Conservation (phyloP, 2,113 vertebrate species). For the Natator depressus region DNA sequence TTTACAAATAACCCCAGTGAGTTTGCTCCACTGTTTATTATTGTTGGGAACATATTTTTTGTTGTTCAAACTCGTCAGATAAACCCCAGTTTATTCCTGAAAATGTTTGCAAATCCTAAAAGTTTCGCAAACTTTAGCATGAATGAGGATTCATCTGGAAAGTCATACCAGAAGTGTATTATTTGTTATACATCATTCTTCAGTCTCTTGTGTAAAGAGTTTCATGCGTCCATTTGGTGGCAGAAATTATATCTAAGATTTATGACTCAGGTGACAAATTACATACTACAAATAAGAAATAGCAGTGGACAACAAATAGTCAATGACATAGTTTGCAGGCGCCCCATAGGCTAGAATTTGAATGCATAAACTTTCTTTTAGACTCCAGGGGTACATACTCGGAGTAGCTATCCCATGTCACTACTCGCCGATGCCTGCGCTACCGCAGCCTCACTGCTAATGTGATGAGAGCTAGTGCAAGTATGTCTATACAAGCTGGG, state of each 20-base stretch:
- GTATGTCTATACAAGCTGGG: too few relatives aligned
- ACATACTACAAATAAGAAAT: slow-evolving; percentile 21
- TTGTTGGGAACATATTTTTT: slow-evolving; percentile 18
- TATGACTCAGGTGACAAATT: slow-evolving; percentile 38
- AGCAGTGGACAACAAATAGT: slow-evolving; percentile 36
- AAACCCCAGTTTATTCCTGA: slow-evolving; percentile 5
- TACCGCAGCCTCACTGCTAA: not conserved
- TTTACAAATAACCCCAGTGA: not conserved
- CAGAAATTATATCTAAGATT: slow-evolving; percentile 40
- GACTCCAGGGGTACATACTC: not conserved
- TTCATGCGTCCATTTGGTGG: slow-evolving; percentile 41
- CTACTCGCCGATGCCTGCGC: accelerated
- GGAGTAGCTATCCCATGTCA: not conserved
- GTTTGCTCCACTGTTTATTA: not conserved
- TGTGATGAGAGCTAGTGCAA: not conserved
- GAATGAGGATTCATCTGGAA: slow-evolving; percentile 26
- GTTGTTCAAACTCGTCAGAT: not conserved
- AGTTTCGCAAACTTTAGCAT: slow-evolving; percentile 19
- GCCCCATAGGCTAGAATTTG: not conserved
- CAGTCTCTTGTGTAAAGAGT: slow-evolving; percentile 53
- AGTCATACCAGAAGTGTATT: slow-evolving; percentile 39
- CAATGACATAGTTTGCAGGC: slow-evolving; percentile 34
- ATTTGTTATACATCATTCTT: slow-evolving; percentile 46
- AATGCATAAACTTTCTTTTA: not conserved
- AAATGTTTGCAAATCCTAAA: slow-evolving; percentile 40